phyloP scores from a whole-genome alignment of 2,797 vertebrate genomes.

The Gobio occitaniae region DNA sequence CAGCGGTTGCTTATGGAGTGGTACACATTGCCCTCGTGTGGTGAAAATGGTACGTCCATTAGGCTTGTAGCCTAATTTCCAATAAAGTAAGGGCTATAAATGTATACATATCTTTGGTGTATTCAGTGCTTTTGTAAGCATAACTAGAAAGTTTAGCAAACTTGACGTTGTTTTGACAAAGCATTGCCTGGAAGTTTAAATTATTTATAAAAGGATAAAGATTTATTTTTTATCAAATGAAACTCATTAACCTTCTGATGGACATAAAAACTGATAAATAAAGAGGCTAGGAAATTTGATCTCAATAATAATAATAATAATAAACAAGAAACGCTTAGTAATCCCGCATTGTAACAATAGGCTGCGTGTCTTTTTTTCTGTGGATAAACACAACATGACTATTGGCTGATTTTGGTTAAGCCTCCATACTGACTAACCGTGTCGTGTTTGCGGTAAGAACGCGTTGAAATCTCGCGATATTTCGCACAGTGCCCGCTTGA shows the following conservation, averaged over 20 bases:
- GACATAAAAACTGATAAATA: background rate
- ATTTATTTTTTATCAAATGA: background rate
- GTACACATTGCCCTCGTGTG: conserved; percentile 20
- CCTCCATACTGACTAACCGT: background rate
- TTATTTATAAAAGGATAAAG: background rate
- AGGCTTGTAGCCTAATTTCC: background rate
- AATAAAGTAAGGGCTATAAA: background rate
- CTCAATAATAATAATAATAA: background rate
- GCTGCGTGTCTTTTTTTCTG: background rate
- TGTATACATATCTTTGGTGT: background rate
- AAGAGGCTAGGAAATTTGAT: background rate
- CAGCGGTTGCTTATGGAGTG: background rate
- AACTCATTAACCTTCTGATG: background rate
- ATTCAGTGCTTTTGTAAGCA: background rate
- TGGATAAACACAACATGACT: background rate
- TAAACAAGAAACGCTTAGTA: background rate
- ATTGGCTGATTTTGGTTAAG: background rate
- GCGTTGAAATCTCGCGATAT: conserved; percentile 54
- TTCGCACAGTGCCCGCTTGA: conserved; percentile 71
- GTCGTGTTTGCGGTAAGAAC: background rate
- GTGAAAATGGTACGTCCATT: background rate
- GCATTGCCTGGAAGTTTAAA: background rate
- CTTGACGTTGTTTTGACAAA: background rate
- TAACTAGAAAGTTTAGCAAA: background rate
- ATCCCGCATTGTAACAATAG: background rate